Evolutionary conservation across 2,888 invertebrate species (phyloP).

Genomic region (Ganaspis brasiliensis): DNA sequence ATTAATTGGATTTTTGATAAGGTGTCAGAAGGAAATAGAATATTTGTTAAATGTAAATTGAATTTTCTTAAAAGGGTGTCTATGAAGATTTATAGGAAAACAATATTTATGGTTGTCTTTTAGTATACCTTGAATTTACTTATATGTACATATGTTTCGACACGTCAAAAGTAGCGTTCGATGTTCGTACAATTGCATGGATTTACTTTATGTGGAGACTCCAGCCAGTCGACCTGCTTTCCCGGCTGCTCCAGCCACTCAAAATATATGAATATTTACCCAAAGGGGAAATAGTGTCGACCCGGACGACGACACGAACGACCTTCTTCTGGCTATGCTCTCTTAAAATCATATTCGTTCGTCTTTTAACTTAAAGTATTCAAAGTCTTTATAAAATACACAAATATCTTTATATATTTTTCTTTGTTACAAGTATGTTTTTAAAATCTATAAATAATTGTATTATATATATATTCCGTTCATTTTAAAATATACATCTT

Average conservation of each 20-base stretch:
- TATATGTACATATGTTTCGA: conserved; percentile 11
- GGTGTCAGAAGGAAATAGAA: too few species aligned
- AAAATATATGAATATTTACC: conserved; percentile 53
- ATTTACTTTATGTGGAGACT: conserved; percentile 44
- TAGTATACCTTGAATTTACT: neutral
- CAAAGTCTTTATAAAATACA: neutral
- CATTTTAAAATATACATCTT: too few species aligned
- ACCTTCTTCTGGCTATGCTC: neutral
- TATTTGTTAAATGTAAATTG: too few species aligned
- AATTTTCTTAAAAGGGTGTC: neutral
- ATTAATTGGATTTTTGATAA: too few species aligned
- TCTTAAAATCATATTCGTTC: conserved; percentile 32
- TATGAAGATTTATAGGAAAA: neutral
- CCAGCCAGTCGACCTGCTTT: conserved; percentile 49
- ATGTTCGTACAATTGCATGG: conserved; percentile 38
- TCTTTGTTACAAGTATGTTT: too few species aligned
- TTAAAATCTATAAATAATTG: too few species aligned
- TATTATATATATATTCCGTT: too few species aligned
- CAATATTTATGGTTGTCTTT: neutral
- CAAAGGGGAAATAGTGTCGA: conserved; percentile 46
- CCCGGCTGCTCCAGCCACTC: conserved; percentile 41
- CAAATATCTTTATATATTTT: too few species aligned
- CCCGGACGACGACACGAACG: conserved; percentile 29
- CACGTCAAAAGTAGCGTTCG: conserved; percentile 20
- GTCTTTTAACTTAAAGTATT: conserved; percentile 13